phyloP scores from a whole-genome alignment of 2,797 vertebrate species.

The Cetoscarus ocellatus region DNA sequence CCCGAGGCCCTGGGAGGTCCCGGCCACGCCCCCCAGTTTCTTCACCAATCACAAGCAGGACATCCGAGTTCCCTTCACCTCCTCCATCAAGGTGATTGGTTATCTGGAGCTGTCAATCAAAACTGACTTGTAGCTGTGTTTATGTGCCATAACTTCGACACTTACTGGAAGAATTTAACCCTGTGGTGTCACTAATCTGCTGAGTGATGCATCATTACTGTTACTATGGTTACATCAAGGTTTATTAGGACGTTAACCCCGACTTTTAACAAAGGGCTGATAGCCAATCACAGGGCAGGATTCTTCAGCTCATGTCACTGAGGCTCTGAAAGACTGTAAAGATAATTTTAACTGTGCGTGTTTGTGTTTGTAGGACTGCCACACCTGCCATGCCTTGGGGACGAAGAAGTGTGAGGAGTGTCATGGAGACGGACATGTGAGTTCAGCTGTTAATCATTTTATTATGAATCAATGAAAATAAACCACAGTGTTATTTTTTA shows the following conservation, averaged over 20 bases:
- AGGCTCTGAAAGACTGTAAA: constrained; percentile 1
- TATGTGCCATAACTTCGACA: neutral
- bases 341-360: constrained; percentile 15
- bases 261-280: neutral
- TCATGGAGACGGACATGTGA: constrained; percentile 63
- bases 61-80: constrained; percentile 80
- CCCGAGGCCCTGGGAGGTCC: constrained; percentile 79
- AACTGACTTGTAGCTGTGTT: too few species aligned
- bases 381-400: constrained; percentile 51
- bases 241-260: neutral
- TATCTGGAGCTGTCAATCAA: neutral
- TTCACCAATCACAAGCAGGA: constrained; percentile 69
- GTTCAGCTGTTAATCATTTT: constrained; percentile 3
- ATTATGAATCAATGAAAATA: neutral
- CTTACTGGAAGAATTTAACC: neutral
- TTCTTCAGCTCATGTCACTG: neutral
- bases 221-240: neutral
- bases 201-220: neutral
- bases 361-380: constrained; percentile 64
- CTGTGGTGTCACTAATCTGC: neutral
- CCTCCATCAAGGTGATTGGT: constrained; percentile 77
- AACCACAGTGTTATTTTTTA: too few species aligned
- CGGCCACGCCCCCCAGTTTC: constrained; percentile 55
- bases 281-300: constrained; percentile 8
- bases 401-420: constrained; percentile 40